A percentile compares a stretch with the other conserved stretches of the same genome.
These are phyloP conservation scores for Ptyas mucosa DNA, from an alignment of 2,113 vertebrate species.

Conservation along the genomic window DNA sequence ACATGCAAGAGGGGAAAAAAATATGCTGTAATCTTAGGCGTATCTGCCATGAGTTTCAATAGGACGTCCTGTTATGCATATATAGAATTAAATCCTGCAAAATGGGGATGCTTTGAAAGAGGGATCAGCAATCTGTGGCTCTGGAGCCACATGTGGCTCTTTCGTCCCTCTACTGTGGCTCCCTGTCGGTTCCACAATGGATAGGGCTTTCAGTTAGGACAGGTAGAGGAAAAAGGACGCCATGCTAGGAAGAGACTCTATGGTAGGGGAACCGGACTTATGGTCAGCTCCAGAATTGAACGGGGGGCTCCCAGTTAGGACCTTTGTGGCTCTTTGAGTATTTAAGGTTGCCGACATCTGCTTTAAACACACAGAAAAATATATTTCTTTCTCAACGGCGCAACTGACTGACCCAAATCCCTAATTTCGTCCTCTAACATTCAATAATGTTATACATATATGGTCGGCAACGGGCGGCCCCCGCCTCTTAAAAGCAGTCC, in stretches of 20 bases:
- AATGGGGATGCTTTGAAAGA: background rate
- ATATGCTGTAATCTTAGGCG: rapidly evolving
- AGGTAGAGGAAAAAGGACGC: too few relatives aligned
- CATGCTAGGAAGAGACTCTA: too few relatives aligned
- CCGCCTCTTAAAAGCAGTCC: background rate
- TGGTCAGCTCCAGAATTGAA: too few relatives aligned
- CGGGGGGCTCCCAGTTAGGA: too few relatives aligned
- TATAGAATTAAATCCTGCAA: background rate
- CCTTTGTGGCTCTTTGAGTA: too few relatives aligned
- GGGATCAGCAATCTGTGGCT: too few relatives aligned
- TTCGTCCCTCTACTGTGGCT: too few relatives aligned
- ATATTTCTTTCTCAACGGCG: background rate
- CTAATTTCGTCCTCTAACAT: background rate
- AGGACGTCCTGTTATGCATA: background rate
- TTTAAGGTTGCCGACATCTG: too few relatives aligned
- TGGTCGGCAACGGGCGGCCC: background rate
- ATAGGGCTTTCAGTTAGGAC: too few relatives aligned
- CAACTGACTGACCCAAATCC: background rate
- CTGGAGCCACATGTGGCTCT: too few relatives aligned
- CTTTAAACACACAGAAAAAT: background rate
- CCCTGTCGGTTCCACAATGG: too few relatives aligned
- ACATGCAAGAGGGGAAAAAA: background rate
- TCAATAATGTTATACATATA: background rate
- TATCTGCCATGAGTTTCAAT: background rate
- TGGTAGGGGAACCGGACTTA: too few relatives aligned